Conservation (phyloP, 2,113 vertebrate genomes). For the Mesocricetus auratus region DNA sequence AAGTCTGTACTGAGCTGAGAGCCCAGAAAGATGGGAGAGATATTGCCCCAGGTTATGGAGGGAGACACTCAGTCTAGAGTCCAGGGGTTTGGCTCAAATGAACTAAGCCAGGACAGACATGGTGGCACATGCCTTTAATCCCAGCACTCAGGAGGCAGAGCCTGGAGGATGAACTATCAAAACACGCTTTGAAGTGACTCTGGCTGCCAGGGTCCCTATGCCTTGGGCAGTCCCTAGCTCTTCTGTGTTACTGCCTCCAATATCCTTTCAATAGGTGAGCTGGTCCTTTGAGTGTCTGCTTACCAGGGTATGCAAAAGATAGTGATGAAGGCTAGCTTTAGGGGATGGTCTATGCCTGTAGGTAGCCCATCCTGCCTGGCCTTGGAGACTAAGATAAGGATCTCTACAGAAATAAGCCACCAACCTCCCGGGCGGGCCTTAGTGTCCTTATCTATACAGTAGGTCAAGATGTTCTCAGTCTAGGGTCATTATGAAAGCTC, state of each 20-base stretch:
- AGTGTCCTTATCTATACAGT: background rate
- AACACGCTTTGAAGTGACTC: background rate
- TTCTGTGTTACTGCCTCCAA: background rate
- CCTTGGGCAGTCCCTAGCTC: background rate
- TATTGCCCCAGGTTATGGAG: background rate
- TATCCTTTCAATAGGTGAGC: background rate
- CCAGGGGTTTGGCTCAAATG: background rate
- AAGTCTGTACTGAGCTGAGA: background rate
- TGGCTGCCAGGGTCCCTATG: background rate
- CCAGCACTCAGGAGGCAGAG: background rate
- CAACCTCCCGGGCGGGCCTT: background rate
- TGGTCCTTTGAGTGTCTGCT: background rate
- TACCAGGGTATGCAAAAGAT: background rate
- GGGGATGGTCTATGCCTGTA: background rate
- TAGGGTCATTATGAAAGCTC: background rate
- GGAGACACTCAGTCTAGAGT: background rate
- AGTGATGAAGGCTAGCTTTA: background rate
- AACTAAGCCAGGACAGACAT: background rate
- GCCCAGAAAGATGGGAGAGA: background rate
- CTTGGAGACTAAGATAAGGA: background rate
- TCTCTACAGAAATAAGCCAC: background rate
- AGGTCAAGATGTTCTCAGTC: background rate
- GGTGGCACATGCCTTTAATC: background rate
- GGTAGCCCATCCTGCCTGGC: background rate
- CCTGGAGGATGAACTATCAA: background rate